Conservation (phyloP, 64 coral and sea anemone species). For the Trachythela sp. region DNA sequence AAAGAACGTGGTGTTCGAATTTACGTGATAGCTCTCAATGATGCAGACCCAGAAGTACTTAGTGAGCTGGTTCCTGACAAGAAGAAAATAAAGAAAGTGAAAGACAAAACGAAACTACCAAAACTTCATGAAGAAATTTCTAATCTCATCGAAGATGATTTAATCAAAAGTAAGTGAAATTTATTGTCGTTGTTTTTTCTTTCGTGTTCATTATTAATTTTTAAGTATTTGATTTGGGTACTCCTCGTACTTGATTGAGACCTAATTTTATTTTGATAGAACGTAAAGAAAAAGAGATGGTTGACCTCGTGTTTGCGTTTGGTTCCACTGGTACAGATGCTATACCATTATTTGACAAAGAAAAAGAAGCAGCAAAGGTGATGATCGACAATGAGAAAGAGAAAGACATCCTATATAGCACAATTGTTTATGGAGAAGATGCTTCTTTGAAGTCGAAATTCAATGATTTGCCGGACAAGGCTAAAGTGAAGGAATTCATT, state of each 20-base stretch:
- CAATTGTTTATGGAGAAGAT: no score
- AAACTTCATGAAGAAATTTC: not conserved
- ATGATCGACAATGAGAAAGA: no score
- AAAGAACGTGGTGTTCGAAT: conserved; percentile 7
- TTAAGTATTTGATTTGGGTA: no score
- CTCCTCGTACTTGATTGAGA: no score
- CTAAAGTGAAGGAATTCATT: not conserved
- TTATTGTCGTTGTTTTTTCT: no score
- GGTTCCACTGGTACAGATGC: no score
- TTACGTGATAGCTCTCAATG: not conserved
- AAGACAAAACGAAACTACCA: not conserved
- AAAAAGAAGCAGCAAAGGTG: no score
- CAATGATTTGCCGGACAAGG: not conserved
- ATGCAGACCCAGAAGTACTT: not conserved
- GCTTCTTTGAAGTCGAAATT: not conserved
- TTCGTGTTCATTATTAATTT: no score
- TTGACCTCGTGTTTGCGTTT: conserved; percentile 47
- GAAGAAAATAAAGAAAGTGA: not conserved
- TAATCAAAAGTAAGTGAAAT: not conserved
- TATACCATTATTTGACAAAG: no score
- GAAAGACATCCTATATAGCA: no score
- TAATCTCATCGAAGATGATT: not conserved
- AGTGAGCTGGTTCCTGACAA: not conserved
- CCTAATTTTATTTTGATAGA: no score
- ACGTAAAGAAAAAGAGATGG: conserved; percentile 35